Conservation (phyloP, 2,113 vertebrate genomes). For the Anseranas semipalmata region DNA sequence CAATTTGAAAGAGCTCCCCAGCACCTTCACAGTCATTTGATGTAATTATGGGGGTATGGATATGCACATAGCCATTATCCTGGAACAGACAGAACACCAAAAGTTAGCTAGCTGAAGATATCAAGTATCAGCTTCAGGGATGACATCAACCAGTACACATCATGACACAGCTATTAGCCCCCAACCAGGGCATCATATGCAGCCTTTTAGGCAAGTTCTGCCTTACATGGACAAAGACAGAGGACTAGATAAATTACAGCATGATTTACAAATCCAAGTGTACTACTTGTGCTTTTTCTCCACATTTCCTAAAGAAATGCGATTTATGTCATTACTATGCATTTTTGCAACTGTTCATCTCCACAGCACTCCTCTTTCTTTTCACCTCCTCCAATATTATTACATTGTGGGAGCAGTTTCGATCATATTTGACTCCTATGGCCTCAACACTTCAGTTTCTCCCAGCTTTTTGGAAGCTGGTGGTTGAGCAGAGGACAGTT, state of each 20-base stretch:
- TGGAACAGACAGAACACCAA: constrained; percentile 52
- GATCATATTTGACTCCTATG: background rate
- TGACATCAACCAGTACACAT: background rate
- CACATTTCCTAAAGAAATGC: background rate
- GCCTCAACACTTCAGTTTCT: background rate
- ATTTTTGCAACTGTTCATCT: background rate
- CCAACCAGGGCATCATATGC: background rate
- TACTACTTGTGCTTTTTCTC: background rate
- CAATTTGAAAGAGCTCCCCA: constrained; percentile 91
- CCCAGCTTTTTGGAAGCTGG: background rate
- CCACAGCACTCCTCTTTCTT: background rate
- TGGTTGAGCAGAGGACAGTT: background rate
- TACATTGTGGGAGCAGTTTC: background rate
- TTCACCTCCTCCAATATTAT: background rate
- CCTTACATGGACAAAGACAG: background rate
- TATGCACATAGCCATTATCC: constrained; percentile 87
- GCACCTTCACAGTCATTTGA: constrained; percentile 98
- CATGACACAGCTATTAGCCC: background rate
- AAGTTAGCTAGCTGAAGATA: background rate
- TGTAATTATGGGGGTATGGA: constrained; percentile 96
- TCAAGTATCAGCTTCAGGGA: fast-evolving
- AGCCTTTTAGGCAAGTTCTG: background rate
- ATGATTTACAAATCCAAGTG: background rate
- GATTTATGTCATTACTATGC: background rate
- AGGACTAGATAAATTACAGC: background rate